Evolutionary conservation across 2,113 vertebrate species (phyloP).

Genomic region (Crypturellus undulatus): DNA sequence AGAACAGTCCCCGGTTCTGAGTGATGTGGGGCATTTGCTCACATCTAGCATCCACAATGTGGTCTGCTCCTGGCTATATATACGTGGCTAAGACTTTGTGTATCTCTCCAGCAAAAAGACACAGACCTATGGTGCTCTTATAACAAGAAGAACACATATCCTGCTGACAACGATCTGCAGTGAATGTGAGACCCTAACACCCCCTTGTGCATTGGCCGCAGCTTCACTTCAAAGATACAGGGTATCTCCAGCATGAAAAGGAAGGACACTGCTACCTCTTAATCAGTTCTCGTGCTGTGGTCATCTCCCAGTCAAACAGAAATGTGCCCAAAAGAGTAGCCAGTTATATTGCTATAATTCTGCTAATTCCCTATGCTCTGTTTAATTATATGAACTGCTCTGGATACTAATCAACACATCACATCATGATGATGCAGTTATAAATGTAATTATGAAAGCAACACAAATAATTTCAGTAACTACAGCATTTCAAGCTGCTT

Average conservation of each 20-base stretch:
- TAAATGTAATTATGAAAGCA: conserved; percentile 61
- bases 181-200: neutral
- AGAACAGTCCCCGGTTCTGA: neutral
- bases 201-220: rapidly evolving
- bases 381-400: conserved; percentile 37
- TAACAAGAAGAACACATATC: neutral
- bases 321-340: neutral
- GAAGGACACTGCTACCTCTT: neutral
- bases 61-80: neutral
- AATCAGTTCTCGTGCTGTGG: neutral
- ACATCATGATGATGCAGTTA: conserved; percentile 30
- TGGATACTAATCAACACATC: conserved; percentile 44
- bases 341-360: neutral
- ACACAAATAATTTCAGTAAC: conserved; percentile 54
- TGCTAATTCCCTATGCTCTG: neutral
- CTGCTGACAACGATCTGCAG: neutral
- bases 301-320: neutral
- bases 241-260: neutral
- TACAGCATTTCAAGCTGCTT: conserved; percentile 28
- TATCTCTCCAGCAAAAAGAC: neutral
- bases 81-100: neutral
- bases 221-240: neutral
- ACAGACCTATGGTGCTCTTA: neutral
- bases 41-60: neutral
- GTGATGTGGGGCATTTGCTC: neutral